Evolutionary conservation across 1,140 invertebrate genomes (phyloP), one percentile per base, ranked within the genome.

Genomic region (Ganaspis sp.): DNA sequence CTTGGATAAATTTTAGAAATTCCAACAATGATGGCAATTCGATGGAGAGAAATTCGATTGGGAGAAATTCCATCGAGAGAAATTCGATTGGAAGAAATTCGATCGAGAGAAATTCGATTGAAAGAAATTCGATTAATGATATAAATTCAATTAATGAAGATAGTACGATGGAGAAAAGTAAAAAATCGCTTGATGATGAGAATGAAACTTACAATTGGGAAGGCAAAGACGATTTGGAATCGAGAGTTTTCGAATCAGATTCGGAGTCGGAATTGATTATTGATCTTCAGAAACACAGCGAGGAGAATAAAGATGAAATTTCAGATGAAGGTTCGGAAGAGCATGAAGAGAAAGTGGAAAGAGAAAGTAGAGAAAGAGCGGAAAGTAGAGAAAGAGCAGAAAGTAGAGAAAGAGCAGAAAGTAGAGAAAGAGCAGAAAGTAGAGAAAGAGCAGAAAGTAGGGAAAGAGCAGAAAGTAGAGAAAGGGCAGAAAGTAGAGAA

Each of bases 181-280:
- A 85, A 74, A 37, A 72, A 26, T 11, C 75, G 54, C 1, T 12
- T 45, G 0, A 29, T 5, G 12, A 6, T 64, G 58, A 76, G 12
- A 78, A 70, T 29, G 69, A 40, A 17, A 37, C 23, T 17, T 23
- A 45, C 4, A 70, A 76, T 72, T 34, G 69, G 17, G 37, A 73
- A 9, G n/a, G 17, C 49, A 38, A 75, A 15, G 29, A 76, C 6
- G 40, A 75, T 42, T 74, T 69, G 5, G 58, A 74, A 69, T 29
- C 49, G 73, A 23, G 53, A 49, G 17, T 15, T 6, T 76, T 74
- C 40, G 45, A 49, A 34, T 54, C 72, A 1, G 45, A 72, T n/a
- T 21, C 84, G 81, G n/a, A 91, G 11, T 90, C 89, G 0, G 89
- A 90, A 64, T 71, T 91, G 53, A 82, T 91, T 6, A 91, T 91